Base-by-base conservation (phyloP, 2,888 invertebrate species). In the Lumbricus terrestris region DNA sequence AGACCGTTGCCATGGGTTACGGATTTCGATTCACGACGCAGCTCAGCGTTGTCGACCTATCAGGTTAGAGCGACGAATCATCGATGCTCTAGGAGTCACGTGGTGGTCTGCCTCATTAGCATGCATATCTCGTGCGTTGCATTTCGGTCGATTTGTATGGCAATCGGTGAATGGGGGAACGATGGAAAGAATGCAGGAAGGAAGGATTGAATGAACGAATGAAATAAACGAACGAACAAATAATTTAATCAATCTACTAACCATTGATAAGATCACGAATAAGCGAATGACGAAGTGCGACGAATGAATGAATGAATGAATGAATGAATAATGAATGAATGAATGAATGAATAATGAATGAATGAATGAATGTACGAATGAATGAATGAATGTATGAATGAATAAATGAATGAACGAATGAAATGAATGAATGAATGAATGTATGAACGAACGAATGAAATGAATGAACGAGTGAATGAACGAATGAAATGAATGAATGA, bases 21-120 rank as follows among this genome's bases (percentile, higher is more conserved):
- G 91, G 93, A 20, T 93, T 93, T 83, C 92, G 92, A 89, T 91
- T 91, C n/a, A 93, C 93, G 88, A 93, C 91, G 90, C 91, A 92
- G 23, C 90, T 94, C 35, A 34, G 90, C 69, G 88, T 91, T 47
- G 90, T 94, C 29, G 94, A 94, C 90, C 92, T 93, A 38, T 93
- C 93, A 82, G 92, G 92, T 92, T 85, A n/a, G 16, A n/a, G 69
- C 29, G n/a, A 69, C 29, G 69, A 69, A n/a, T 69, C 11, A 69
- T 40, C 40, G 18, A 47, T 47, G 18, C 47, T n/a, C 2, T 54
- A n/a, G 8, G 69, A 69, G n/a, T 69, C 69, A 69, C 69, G 69
- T n/a, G 69, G 4, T 69, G 69, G 4, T 69, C 69, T 69, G 69
- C 69, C n/a, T 29, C 69, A n/a, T n/a, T 69, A 11, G 11, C n/a